Base-by-base conservation (phyloP, 2,888 invertebrate species). In the Lepidocyrtoides sp. region DNA sequence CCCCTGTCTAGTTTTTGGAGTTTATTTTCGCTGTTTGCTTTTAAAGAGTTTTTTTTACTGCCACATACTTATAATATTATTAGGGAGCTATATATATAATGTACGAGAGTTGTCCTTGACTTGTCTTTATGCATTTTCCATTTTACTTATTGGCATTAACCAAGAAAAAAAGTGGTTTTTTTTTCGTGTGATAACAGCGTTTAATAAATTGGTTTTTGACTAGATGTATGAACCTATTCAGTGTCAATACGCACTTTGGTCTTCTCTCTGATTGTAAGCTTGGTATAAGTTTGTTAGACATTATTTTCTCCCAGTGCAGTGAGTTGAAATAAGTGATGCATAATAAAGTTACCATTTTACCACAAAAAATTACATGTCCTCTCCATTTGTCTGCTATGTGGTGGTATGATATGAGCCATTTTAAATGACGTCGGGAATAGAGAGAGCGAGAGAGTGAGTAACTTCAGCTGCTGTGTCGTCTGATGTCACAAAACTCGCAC, bases 31-130 rank as follows among this genome's bases (percentile, higher is more conserved):
- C 20, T 36, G 29, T 36, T 32, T 69, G 32, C 60, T 60, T 20
- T 5, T 20, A 23, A 7, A 32, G n/a, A 36, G 32, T 36, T 36
- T 36, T 2, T 17, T 14, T 60, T n/a, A n/a, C n/a, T n/a, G n/a
- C n/a, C n/a, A n/a, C n/a, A n/a, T n/a, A n/a, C n/a, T n/a, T n/a
- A 60, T 60, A 3, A 12, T 60, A 60, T 5, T 60, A 60, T 12
- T 8, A 48, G 48, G 48, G 48, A 32, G n/a, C 4, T 69, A n/a
- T n/a, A n/a, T n/a, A n/a, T n/a, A n/a, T n/a, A n/a, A n/a, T n/a
- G n/a, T n/a, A n/a, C n/a, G n/a, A n/a, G 69, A 36, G 36, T 60
- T 85, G 72, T 54, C 85, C 85, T 85, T 85, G 85, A 72, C 85
- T 85, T 85, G 79, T 54, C 77, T 51, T 54, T 79, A 54, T 44